A percentile compares a stretch with the other conserved stretches of the same genome.
Conservation (phyloP, 2,113 vertebrate species). For the Semnornis frantzii region DNA sequence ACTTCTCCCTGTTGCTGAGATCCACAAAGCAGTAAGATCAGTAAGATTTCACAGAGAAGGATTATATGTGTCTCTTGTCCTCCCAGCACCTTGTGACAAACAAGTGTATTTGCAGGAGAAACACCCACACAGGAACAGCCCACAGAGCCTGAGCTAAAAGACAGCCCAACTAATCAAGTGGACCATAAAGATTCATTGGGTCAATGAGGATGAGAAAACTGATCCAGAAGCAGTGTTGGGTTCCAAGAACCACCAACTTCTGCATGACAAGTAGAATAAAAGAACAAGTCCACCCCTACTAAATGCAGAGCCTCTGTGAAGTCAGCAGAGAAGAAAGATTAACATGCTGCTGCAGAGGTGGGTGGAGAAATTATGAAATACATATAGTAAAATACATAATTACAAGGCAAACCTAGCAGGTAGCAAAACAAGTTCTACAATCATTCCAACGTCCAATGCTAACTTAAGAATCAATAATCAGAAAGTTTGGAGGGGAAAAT, state of each 20-base stretch:
- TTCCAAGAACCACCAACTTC: not conserved
- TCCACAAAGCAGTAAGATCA: not conserved
- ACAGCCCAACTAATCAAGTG: not conserved
- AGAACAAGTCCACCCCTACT: not conserved
- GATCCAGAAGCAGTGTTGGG: not conserved
- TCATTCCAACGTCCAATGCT: conserved; percentile 42
- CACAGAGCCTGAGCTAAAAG: not conserved
- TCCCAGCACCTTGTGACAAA: conserved; percentile 22
- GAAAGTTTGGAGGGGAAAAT: not conserved
- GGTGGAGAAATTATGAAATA: conserved; percentile 66
- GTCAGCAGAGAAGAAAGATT: conserved; percentile 43
- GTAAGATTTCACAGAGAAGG: not conserved
- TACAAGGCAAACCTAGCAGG: conserved; percentile 61
- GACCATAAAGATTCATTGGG: not conserved
- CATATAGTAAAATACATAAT: conserved; percentile 65
- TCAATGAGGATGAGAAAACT: not conserved
- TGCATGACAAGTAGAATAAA: not conserved
- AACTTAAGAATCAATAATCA: conserved; percentile 54
- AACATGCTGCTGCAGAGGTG: conserved; percentile 43
- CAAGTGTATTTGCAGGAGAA: not conserved
- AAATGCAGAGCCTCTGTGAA: not conserved
- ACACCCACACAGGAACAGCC: conserved; percentile 36
- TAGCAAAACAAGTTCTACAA: conserved; percentile 65
- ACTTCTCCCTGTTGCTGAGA: conserved; percentile 49
- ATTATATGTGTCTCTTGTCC: not conserved